Evolutionary conservation across 2,797 vertebrate species (phyloP).

Genomic region (Buphagus erythrorhynchus): DNA sequence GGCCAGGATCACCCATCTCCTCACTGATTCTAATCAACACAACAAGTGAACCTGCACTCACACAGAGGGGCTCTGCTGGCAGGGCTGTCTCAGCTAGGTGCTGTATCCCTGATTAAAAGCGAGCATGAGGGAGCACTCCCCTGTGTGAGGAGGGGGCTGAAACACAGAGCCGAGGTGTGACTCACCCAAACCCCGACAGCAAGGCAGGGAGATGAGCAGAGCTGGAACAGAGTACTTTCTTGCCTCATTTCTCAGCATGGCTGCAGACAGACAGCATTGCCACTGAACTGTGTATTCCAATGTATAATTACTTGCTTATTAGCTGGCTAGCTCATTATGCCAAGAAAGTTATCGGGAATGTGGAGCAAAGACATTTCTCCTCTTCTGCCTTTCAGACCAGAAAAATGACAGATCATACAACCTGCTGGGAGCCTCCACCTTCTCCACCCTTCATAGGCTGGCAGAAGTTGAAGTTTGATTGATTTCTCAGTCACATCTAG

Average conservation of each 20-base stretch:
- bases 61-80: neutral
- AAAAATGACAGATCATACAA: neutral
- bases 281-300: neutral
- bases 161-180: neutral
- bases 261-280: neutral
- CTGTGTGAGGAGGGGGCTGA: neutral
- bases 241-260: neutral
- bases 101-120: neutral
- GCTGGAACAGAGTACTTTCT: neutral
- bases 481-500: constrained; percentile 9
- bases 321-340: constrained; percentile 1
- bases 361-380: neutral
- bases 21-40: neutral
- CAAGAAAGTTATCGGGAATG: neutral
- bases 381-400: neutral
- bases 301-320: constrained; percentile 49
- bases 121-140: neutral
- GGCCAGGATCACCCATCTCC: neutral
- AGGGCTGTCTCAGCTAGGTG: neutral
- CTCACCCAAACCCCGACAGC: neutral
- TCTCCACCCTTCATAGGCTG: neutral
- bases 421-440: neutral
- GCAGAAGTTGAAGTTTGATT: constrained; percentile 15
- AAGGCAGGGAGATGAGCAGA: neutral
- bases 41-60: neutral